Percentiles rank a stretch among this genome's conserved stretches.
Conservation (phyloP, 2,113 vertebrate genomes). For the Leucoraja erinaceus region DNA sequence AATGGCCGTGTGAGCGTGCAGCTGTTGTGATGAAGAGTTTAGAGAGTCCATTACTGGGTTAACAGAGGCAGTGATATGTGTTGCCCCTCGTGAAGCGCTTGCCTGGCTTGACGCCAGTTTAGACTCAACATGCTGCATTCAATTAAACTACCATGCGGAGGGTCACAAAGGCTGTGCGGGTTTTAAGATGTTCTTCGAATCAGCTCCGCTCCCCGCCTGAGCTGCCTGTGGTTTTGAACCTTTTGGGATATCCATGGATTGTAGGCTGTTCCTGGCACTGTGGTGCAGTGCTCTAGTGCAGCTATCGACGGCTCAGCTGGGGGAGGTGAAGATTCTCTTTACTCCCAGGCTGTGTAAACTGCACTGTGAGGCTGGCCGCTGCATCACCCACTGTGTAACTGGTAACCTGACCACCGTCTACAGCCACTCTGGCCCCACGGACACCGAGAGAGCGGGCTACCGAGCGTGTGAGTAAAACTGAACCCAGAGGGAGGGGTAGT, state of each 20-base stretch:
- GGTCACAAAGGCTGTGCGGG: slow-evolving; percentile 13
- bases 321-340: slow-evolving; percentile 81
- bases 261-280: slow-evolving; percentile 43
- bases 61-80: slow-evolving; percentile 47
- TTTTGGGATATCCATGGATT: slow-evolving; percentile 1
- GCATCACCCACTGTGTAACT: slow-evolving; percentile 80
- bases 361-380: slow-evolving; percentile 70
- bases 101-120: slow-evolving; percentile 55
- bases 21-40: neutral
- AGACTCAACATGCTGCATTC: slow-evolving; percentile 42
- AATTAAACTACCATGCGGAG: slow-evolving; percentile 42
- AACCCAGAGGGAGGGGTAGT: neutral
- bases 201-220: slow-evolving; percentile 2
- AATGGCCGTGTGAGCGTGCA: neutral
- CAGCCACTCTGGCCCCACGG: slow-evolving; percentile 62
- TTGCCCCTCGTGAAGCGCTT: slow-evolving; percentile 58
- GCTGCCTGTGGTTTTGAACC: neutral
- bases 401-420: slow-evolving; percentile 87
- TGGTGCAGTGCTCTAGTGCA: slow-evolving; percentile 46
- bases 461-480: slow-evolving; percentile 82
- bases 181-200: slow-evolving; percentile 24
- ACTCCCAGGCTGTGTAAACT: slow-evolving; percentile 90
- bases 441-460: slow-evolving; percentile 68
- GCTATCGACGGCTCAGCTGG: slow-evolving; percentile 55
- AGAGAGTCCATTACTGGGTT: slow-evolving; percentile 1